Conservation (phyloP, 2,888 invertebrate genomes). For the Odontocerum albicorne region DNA sequence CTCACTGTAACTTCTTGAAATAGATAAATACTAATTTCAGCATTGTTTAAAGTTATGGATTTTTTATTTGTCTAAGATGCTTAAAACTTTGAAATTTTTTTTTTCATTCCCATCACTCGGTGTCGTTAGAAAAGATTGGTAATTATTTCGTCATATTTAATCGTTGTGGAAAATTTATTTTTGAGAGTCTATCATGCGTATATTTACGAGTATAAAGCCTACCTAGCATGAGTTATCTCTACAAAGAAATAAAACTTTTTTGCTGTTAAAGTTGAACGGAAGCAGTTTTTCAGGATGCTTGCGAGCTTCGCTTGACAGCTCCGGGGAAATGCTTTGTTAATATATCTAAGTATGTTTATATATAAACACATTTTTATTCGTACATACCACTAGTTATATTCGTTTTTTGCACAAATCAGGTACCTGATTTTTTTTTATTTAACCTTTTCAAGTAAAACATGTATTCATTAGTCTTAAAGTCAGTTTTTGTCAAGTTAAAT, state of each 20-base stretch:
- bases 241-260: constrained; percentile 14
- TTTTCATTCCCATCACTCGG: too few species aligned
- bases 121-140: too few species aligned
- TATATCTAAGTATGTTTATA: constrained; percentile 7
- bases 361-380: background rate
- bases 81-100: too few species aligned
- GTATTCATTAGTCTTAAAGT: too few species aligned
- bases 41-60: too few species aligned
- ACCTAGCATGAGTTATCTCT: constrained; percentile 10
- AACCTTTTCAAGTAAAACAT: too few species aligned
- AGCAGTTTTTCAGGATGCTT: constrained; percentile 13
- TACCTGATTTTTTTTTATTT: too few species aligned
- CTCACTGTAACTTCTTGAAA: too few species aligned
- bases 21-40: too few species aligned
- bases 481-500: too few species aligned
- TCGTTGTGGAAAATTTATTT: constrained; percentile 8
- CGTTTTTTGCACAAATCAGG: too few species aligned
- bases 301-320: constrained; percentile 13
- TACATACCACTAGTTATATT: constrained; percentile 1
- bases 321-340: constrained; percentile 19
- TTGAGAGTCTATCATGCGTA: constrained; percentile 4
- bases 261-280: constrained; percentile 11
- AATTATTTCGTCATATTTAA: constrained; percentile 7
- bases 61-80: too few species aligned
- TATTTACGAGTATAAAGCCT: constrained; percentile 8